These are phyloP conservation scores for Lepidurus couesii DNA, from an alignment of 1,140 invertebrate genomes.

Conservation along the genomic window DNA sequence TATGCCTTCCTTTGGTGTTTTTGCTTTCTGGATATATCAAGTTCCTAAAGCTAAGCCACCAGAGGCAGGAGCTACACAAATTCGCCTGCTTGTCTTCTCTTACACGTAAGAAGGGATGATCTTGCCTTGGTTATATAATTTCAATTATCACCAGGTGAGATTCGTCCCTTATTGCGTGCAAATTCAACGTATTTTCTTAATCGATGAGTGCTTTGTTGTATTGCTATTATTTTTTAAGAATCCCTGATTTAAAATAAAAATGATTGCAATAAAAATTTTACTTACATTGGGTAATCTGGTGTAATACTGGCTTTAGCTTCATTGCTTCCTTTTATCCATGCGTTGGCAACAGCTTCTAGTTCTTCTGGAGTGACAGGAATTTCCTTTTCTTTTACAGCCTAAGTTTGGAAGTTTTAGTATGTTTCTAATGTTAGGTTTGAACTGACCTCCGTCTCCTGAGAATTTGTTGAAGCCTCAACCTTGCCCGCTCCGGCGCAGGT, in stretches of 20 bases:
- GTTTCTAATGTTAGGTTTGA: neutral
- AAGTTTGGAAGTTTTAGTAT: neutral
- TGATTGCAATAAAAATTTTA: neutral
- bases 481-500: neutral
- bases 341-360: slow-evolving; percentile 51
- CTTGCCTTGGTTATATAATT: slow-evolving; percentile 14
- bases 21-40: neutral
- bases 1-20: neutral
- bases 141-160: slow-evolving; percentile 4
- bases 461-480: neutral
- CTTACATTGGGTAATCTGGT: slow-evolving; percentile 24
- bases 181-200: neutral
- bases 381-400: slow-evolving; percentile 25
- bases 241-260: neutral
- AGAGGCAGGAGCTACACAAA: neutral
- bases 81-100: neutral
- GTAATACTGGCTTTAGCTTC: neutral
- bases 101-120: neutral
- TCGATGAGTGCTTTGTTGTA: no score
- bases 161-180: neutral
- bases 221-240: neutral
- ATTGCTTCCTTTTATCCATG: slow-evolving; percentile 50
- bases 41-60: slow-evolving; percentile 12
- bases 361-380: slow-evolving; percentile 53
- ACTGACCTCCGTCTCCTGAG: neutral